phyloP scores from a whole-genome alignment of 2,113 vertebrate genomes.

The Seriola dumerili region DNA sequence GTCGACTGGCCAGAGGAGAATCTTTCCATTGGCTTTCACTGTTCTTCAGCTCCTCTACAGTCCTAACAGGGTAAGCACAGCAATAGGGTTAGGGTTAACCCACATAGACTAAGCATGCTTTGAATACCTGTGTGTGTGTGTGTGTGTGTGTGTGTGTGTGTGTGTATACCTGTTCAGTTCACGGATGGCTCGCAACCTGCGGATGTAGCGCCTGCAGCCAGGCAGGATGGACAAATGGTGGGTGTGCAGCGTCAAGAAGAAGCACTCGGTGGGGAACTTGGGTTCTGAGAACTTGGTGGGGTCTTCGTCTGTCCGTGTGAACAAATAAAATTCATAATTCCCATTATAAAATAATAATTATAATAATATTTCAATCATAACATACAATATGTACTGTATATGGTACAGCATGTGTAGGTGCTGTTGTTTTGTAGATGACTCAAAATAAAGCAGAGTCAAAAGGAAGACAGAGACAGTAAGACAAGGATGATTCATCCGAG shows the following conservation, averaged over 20 bases:
- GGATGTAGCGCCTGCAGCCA: conserved; percentile 96
- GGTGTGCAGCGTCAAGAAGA: conserved; percentile 96
- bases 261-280: conserved; percentile 98
- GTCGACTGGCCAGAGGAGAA: conserved; percentile 93
- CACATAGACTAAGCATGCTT: background rate
- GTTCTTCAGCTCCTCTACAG: conserved; percentile 97
- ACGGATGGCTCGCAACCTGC: conserved; percentile 94
- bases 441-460: background rate
- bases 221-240: conserved; percentile 97
- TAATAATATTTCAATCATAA: background rate
- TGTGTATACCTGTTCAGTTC: conserved; percentile 93
- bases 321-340: conserved; percentile 14
- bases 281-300: conserved; percentile 92
- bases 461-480: background rate
- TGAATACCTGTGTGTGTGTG: background rate
- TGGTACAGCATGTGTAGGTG: background rate
- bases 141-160: conserved; percentile 3
- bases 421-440: background rate
- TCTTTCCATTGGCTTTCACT: conserved; percentile 99
- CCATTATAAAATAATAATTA: background rate
- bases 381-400: background rate
- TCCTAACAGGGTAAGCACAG: conserved; percentile 83
- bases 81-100: conserved; percentile 3
- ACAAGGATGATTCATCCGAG: conserved; percentile 17
- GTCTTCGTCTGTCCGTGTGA: conserved; percentile 85